Percentiles rank a stretch among this genome's conserved stretches.
These are phyloP conservation scores for Drosophila kanekoi DNA, from an alignment of 2,888 invertebrate species.

Conservation along the genomic window DNA sequence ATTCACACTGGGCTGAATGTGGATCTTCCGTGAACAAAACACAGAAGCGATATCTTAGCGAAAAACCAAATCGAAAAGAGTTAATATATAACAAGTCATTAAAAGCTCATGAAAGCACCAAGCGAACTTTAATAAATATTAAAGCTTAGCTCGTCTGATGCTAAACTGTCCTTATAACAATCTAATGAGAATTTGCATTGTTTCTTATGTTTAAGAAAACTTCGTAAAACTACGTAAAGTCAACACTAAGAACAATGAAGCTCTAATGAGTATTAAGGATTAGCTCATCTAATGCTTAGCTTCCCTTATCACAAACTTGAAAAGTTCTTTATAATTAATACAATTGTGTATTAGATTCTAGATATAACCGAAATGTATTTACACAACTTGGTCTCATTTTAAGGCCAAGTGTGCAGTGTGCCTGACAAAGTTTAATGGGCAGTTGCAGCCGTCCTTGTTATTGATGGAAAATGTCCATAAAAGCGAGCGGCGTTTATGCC, in stretches of 20 bases:
- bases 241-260: too few relatives aligned
- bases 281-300: too few relatives aligned
- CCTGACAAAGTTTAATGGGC: conserved; percentile 41
- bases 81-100: too few relatives aligned
- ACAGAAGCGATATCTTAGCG: too few relatives aligned
- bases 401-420: conserved; percentile 17
- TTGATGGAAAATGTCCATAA: conserved; percentile 71
- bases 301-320: neutral
- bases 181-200: too few relatives aligned
- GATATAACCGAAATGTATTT: neutral
- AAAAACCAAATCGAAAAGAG: neutral
- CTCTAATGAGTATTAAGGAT: too few relatives aligned
- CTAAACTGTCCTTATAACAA: too few relatives aligned
- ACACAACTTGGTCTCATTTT: neutral
- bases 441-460: conserved; percentile 51
- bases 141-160: neutral
- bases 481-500: conserved; percentile 59
- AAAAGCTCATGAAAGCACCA: neutral
- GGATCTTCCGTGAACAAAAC: conserved; percentile 3
- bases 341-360: neutral
- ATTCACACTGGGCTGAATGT: conserved; percentile 32
- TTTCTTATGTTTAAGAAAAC: too few relatives aligned
- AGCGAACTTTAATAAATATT: neutral
- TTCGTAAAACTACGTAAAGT: too few relatives aligned
- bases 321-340: neutral